phyloP scores from a whole-genome alignment of 2,888 invertebrate species.

The Pteria penguin region DNA sequence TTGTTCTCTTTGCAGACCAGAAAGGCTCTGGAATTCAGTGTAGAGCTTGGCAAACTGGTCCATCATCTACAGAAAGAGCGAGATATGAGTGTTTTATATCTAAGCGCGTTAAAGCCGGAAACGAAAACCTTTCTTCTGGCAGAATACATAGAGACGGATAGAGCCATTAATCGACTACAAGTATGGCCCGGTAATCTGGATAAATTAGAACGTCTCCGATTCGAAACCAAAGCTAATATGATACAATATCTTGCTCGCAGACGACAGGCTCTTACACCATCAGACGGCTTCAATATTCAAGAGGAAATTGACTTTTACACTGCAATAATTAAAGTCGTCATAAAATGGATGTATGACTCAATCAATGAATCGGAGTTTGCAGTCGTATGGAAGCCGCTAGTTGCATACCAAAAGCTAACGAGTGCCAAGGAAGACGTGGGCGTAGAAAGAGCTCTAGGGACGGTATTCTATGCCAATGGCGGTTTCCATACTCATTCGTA shows the following conservation, averaged over 20 bases:
- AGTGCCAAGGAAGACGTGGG: slow-evolving; percentile 93
- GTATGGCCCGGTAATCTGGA: slow-evolving; percentile 65
- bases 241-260: slow-evolving; percentile 30
- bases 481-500: slow-evolving; percentile 77
- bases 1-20: slow-evolving; percentile 16
- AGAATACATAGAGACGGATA: slow-evolving; percentile 62
- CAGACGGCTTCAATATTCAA: slow-evolving; percentile 32
- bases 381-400: slow-evolving; percentile 81
- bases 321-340: slow-evolving; percentile 38
- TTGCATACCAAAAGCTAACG: slow-evolving; percentile 92
- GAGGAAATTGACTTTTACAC: slow-evolving; percentile 38
- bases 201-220: slow-evolving; percentile 26
- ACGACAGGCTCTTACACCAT: slow-evolving; percentile 28
- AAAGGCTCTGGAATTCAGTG: slow-evolving; percentile 26
- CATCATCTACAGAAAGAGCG: slow-evolving; percentile 65
- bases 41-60: slow-evolving; percentile 57
- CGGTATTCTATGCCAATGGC: slow-evolving; percentile 92
- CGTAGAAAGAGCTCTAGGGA: slow-evolving; percentile 91
- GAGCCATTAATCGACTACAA: slow-evolving; percentile 58
- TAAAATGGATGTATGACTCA: slow-evolving; percentile 41
- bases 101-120: slow-evolving; percentile 57
- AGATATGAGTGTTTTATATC: slow-evolving; percentile 64
- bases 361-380: slow-evolving; percentile 55
- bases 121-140: slow-evolving; percentile 58
- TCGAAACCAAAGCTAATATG: slow-evolving; percentile 33